Conservation (phyloP, 2,797 vertebrate species). For the Platyrinchus mystaceus region DNA sequence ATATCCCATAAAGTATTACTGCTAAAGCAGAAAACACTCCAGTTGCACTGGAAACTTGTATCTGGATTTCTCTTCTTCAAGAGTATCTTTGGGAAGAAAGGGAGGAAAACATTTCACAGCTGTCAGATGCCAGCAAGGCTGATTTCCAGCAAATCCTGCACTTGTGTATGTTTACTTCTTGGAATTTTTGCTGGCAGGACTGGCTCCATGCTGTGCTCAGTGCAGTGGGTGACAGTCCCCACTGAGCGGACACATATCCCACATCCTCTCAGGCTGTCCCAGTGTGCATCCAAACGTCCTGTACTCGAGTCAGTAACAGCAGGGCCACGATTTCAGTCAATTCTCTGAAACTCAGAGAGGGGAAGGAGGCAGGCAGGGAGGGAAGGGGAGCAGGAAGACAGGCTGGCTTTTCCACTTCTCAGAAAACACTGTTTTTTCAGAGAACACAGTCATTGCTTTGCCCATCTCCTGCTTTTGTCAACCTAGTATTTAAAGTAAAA, state of each 20-base stretch:
- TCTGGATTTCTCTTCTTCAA: not conserved
- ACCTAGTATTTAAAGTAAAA: not conserved
- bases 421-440: not conserved
- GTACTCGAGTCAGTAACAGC: not conserved
- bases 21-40: not conserved
- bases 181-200: not conserved
- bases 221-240: not conserved
- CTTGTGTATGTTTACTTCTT: not conserved
- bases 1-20: not conserved
- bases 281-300: not conserved
- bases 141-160: not conserved
- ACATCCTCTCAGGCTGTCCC: not conserved
- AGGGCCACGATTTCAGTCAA: not conserved
- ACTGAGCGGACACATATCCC: not conserved
- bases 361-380: not conserved
- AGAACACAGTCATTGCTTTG: not conserved
- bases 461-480: not conserved
- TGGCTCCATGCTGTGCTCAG: not conserved
- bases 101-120: not conserved
- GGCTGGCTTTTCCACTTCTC: not conserved
- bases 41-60: not conserved
- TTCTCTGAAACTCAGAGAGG: not conserved
- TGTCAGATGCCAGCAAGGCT: not conserved
- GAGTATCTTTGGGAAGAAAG: not conserved
- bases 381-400: not conserved